A percentile compares a stretch with the other conserved stretches of the same genome.
These are phyloP conservation scores for Melanogrammus aeglefinus DNA, from an alignment of 2,797 vertebrate genomes.

Conservation along the genomic window DNA sequence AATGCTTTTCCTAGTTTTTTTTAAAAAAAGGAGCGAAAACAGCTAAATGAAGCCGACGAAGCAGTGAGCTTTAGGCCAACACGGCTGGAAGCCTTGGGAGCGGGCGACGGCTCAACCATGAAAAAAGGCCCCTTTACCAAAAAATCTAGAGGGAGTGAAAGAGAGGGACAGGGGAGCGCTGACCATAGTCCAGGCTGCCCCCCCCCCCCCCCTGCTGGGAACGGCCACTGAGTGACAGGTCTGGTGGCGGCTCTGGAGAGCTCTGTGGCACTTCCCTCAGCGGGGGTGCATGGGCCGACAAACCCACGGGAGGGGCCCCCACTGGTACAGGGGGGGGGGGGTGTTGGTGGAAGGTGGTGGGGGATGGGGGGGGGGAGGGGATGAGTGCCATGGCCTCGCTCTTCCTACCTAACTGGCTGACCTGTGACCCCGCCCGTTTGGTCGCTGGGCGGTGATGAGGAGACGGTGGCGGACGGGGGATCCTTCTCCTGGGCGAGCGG, in stretches of 20 bases:
- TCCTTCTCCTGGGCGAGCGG: conserved; percentile 62
- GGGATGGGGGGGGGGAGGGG: background rate
- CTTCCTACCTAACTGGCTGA: conserved; percentile 61
- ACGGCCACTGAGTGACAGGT: conserved; percentile 73
- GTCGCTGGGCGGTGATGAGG: conserved; percentile 66
- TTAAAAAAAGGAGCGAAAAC: no score
- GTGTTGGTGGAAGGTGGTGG: no score
- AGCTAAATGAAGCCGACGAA: no score
- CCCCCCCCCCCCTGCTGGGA: conserved; percentile 51
- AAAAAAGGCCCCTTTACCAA: background rate
- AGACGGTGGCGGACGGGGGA: conserved; percentile 68
- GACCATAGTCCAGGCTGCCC: conserved; percentile 39
- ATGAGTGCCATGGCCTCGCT: conserved; percentile 4
- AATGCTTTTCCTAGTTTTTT: no score
- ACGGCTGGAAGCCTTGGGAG: no score
- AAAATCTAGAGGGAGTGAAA: background rate
- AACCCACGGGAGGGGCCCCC: conserved; percentile 71
- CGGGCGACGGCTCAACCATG: no score
- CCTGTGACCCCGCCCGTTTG: conserved; percentile 71
- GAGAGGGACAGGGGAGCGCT: conserved; percentile 21
- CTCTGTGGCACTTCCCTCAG: conserved; percentile 76
- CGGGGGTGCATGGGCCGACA: conserved; percentile 63
- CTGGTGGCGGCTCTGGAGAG: conserved; percentile 65
- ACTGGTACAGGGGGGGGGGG: conserved; percentile 59
- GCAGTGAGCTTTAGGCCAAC: no score